phyloP scores from a whole-genome alignment of 2,113 vertebrate genomes.

The Sander lucioperca region DNA sequence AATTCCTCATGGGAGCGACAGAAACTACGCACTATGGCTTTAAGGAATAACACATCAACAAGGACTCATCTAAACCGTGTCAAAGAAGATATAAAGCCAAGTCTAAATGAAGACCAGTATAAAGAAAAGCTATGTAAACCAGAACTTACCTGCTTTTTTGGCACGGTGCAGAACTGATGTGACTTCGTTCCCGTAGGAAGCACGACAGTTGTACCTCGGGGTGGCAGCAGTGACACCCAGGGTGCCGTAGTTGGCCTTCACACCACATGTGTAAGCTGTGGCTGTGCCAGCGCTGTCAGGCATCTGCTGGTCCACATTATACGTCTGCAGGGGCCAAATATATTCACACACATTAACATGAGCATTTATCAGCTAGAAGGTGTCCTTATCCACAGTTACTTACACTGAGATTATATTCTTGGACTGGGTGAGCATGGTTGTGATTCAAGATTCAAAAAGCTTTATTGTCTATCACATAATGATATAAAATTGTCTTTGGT shows the following conservation, averaged over 20 bases:
- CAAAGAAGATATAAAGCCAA: background rate
- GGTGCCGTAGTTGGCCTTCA: slow-evolving; percentile 88
- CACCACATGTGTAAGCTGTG: slow-evolving; percentile 87
- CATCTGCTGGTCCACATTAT: slow-evolving; percentile 87
- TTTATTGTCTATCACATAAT: no score
- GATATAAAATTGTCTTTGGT: no score
- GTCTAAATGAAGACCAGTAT: background rate
- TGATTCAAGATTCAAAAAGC: no score
- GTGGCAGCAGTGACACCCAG: slow-evolving; percentile 82
- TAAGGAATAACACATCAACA: background rate
- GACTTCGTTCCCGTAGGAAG: slow-evolving; percentile 80
- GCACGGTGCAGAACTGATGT: slow-evolving; percentile 83
- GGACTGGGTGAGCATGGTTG: background rate
- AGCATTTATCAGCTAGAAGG: background rate
- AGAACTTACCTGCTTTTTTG: slow-evolving; percentile 79
- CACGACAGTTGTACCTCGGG: slow-evolving; percentile 68
- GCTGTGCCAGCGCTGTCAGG: slow-evolving; percentile 88
- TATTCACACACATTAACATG: background rate
- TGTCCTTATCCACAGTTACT: background rate
- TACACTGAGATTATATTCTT: background rate
- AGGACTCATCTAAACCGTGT: background rate
- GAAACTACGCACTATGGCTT: no score
- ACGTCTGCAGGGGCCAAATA: slow-evolving; percentile 74
- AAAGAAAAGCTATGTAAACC: background rate
- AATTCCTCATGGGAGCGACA: no score